Conservation (phyloP, 2,113 vertebrate genomes). For the Podiceps cristatus region DNA sequence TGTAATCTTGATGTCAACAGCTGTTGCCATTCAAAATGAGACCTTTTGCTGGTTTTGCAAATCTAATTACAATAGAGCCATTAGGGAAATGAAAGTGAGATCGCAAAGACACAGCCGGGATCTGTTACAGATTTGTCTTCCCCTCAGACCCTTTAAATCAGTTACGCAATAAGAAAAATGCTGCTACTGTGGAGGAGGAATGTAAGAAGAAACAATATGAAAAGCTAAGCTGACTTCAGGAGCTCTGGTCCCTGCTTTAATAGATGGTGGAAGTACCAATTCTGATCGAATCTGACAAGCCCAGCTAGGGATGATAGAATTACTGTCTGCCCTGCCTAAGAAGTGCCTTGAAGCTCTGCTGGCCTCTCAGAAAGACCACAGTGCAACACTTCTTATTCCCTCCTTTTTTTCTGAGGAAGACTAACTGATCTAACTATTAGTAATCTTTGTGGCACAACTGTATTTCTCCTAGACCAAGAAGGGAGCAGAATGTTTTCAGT, state of each 20-base stretch:
- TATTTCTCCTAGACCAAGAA: not conserved
- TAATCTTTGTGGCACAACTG: not conserved
- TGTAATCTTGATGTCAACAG: slow-evolving; percentile 83
- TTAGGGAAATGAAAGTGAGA: slow-evolving; percentile 80
- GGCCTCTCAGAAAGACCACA: not conserved
- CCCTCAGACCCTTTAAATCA: slow-evolving; percentile 51
- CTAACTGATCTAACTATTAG: not conserved
- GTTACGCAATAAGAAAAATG: slow-evolving; percentile 34
- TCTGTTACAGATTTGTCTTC: slow-evolving; percentile 57
- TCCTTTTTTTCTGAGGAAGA: not conserved
- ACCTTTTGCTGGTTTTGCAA: slow-evolving; percentile 83
- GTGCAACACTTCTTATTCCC: not conserved
- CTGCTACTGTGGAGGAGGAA: not conserved
- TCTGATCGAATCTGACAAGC: not conserved
- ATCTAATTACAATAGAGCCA: slow-evolving; percentile 81
- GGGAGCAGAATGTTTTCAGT: not conserved
- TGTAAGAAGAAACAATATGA: not conserved
- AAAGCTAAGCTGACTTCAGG: not conserved
- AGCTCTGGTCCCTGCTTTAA: not conserved
- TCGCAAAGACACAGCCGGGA: slow-evolving; percentile 27
- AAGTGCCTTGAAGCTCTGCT: not conserved
- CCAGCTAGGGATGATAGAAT: not conserved
- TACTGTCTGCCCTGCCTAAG: not conserved
- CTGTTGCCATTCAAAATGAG: slow-evolving; percentile 84
- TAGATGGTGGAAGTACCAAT: not conserved